A percentile compares a stretch with the other conserved stretches of the same genome.
Conservation (phyloP, 2,797 vertebrate species). For the Hephaestus fuliginosus region DNA sequence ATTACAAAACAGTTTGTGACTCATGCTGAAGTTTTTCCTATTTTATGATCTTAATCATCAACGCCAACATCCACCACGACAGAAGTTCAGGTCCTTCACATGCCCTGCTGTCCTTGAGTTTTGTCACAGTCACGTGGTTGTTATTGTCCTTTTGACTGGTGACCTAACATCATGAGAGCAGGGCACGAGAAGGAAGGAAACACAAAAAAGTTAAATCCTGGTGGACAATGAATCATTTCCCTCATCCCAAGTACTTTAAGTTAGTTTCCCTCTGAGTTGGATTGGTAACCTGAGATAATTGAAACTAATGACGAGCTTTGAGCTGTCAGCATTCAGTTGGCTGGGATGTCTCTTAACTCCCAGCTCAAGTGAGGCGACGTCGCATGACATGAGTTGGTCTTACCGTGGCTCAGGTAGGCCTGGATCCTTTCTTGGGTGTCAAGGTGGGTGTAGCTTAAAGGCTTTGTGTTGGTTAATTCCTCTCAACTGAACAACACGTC, state of each 20-base stretch:
- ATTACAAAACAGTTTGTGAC: neutral
- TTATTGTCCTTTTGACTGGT: neutral
- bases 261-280: neutral
- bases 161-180: neutral
- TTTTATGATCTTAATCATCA: neutral
- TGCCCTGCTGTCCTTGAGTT: neutral
- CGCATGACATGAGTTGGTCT: neutral
- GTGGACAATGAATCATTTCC: neutral
- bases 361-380: neutral
- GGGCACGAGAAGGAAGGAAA: neutral
- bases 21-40: neutral
- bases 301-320: neutral
- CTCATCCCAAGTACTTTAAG: no score
- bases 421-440: neutral
- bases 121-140: neutral
- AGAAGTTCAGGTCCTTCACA: neutral
- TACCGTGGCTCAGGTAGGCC: neutral
- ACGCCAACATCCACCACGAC: neutral
- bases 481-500: neutral
- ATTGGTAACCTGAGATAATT: neutral
- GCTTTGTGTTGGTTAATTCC: neutral
- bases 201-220: neutral
- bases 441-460: neutral
- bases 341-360: neutral
- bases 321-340: no score